Base-by-base conservation (phyloP, 1,140 invertebrate species). In the Steinernema khuongi region DNA sequence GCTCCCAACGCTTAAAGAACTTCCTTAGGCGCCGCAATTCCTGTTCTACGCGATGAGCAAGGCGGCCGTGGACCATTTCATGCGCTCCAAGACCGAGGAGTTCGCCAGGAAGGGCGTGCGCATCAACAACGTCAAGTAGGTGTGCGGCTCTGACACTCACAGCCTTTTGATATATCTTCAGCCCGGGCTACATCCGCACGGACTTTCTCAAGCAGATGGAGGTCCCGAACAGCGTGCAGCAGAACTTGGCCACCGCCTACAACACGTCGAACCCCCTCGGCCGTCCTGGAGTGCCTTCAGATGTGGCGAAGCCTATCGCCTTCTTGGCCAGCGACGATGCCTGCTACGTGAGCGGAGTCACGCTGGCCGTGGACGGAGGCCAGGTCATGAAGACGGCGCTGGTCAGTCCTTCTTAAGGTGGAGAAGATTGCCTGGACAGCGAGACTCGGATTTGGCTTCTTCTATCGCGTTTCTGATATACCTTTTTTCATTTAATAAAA, bases 31-130 rank as follows among this genome's bases (percentile, higher is more conserved):
- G 18, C 83, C 86, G 32, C 90, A 92, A 78, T 93, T 94, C 85
- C 82, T 90, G 0, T 88, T 90, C 17, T 95, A 95, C 83, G 90
- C 90, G 84, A 85, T 86, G 0, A 86, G 88, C 0, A 91, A 91
- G 83, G 88, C 85, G 18, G 90, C 89, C 18, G 74, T 91, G 0
- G 90, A 91, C 77, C 86, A 86, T 60, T 68, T 90, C 1, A 89
- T 86, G 36, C 36, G 7, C 7, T 41, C n/a, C 36, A n/a, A 41
- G 36, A 41, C n/a, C 7, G 7, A 41, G 36, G n/a, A 41, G 87
- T 87, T 96, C 36, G 36, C 36, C 36, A 7, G n/a, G 36, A n/a
- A 41, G n/a, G 36, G 36, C 36, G 36, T n/a, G 36, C 7, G n/a
- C 7, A 41, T 41, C 36, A 41, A 41, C n/a, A 11, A 11, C n/a